Conservation (phyloP, 2,888 invertebrate genomes). For the Acanthosepion lycidas region DNA sequence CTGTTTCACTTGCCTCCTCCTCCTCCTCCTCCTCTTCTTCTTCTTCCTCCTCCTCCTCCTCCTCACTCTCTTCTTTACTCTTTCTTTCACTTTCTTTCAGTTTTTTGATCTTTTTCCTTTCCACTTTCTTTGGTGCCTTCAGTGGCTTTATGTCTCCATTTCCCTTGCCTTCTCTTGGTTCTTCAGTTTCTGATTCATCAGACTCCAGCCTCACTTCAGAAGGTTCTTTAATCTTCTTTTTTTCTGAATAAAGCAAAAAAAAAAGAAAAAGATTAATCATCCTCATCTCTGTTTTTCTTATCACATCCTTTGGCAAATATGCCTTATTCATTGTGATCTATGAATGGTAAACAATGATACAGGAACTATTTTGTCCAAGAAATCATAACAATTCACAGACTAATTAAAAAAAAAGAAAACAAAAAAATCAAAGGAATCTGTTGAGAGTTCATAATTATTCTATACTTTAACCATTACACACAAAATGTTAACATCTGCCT, state of each 20-base stretch:
- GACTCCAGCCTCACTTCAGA: not conserved
- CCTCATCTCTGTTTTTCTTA: not conserved
- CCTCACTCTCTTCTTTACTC: slow-evolving; percentile 51
- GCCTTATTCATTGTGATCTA: no score
- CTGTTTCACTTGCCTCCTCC: slow-evolving; percentile 48
- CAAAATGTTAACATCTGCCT: no score
- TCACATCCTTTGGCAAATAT: not conserved
- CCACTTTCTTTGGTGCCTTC: slow-evolving; percentile 50
- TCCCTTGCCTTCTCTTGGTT: slow-evolving; percentile 47
- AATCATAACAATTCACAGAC: no score
- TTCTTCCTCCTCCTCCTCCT: slow-evolving; percentile 50
- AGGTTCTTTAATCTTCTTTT: not conserved
- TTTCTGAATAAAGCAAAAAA: not conserved
- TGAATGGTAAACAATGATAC: no score
- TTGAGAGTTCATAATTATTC: no score
- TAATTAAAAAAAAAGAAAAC: no score
- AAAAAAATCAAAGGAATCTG: no score
- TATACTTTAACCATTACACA: no score
- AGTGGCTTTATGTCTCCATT: slow-evolving; percentile 47
- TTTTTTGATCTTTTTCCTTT: slow-evolving; percentile 52
- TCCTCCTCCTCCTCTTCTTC: slow-evolving; percentile 51
- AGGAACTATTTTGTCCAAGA: no score
- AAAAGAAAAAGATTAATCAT: not conserved
- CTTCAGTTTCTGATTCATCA: not conserved
- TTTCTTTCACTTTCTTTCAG: slow-evolving; percentile 49